These are phyloP conservation scores for Chiloscyllium plagiosum DNA, from an alignment of 2,113 vertebrate species.

Conservation along the genomic window DNA sequence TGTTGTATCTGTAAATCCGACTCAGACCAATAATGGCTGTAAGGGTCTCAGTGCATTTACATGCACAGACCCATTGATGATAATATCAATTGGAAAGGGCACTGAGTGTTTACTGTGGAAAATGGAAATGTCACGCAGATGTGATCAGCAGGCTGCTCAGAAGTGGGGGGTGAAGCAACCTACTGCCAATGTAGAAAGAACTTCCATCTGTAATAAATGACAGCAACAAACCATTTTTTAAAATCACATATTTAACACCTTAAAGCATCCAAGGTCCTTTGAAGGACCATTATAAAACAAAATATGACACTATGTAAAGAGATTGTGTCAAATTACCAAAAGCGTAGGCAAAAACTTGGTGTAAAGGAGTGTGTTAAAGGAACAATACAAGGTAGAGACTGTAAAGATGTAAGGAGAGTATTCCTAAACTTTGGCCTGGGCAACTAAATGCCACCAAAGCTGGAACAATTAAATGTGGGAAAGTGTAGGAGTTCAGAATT, in stretches of 20 bases:
- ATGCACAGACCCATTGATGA: background rate
- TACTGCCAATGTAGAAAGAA: background rate
- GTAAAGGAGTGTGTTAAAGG: background rate
- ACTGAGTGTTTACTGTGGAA: background rate
- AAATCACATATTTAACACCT: background rate
- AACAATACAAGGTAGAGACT: background rate
- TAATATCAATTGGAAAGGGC: background rate
- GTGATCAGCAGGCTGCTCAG: background rate
- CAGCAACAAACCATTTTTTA: background rate
- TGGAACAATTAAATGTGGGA: too few species aligned
- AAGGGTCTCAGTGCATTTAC: background rate
- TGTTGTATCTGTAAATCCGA: background rate
- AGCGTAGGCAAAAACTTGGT: background rate
- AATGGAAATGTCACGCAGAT: background rate
- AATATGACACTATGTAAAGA: background rate
- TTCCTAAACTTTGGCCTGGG: background rate
- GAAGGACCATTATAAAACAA: background rate
- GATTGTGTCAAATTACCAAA: background rate
- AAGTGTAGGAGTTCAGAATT: too few species aligned
- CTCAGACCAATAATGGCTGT: background rate
- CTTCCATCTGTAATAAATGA: background rate
- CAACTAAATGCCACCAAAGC: background rate
- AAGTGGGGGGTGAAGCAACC: background rate
- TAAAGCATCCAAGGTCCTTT: background rate
- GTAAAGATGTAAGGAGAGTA: background rate